These are phyloP conservation scores for Carterocephalus palaemon DNA, from an alignment of 2,888 invertebrate genomes.

Conservation along the genomic window DNA sequence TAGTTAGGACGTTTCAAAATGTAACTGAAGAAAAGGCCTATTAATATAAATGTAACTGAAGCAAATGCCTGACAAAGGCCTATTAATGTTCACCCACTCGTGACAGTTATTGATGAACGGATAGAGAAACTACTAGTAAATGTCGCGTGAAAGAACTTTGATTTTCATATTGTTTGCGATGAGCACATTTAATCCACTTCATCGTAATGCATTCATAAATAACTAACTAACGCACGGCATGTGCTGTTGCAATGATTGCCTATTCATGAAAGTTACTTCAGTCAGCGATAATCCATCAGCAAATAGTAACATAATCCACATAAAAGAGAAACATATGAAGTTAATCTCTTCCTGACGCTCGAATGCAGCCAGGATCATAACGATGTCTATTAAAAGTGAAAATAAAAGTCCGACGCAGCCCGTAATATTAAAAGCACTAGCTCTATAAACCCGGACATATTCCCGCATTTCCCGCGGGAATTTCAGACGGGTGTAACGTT, in stretches of 20 bases:
- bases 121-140: no score
- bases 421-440: slow-evolving; percentile 27
- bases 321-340: slow-evolving; percentile 13
- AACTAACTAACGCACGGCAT: neutral
- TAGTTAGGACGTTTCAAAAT: no score
- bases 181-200: neutral
- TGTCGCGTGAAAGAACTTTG: no score
- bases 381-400: slow-evolving; percentile 22
- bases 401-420: slow-evolving; percentile 24
- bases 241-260: slow-evolving; percentile 2
- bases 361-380: slow-evolving; percentile 15
- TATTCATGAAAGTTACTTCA: neutral
- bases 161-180: no score
- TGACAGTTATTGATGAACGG: no score
- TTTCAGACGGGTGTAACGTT: slow-evolving; percentile 4
- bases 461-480: slow-evolving; percentile 9
- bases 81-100: no score
- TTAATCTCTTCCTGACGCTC: slow-evolving; percentile 12
- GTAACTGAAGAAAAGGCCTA: no score
- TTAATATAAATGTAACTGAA: no score
- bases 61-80: no score
- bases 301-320: no score
- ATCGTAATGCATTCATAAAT: slow-evolving; percentile 4
- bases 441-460: slow-evolving; percentile 24
- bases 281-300: slow-evolving; percentile 3